Conservation (phyloP, 2,888 invertebrate genomes). For the Meteorus cinctellus region DNA sequence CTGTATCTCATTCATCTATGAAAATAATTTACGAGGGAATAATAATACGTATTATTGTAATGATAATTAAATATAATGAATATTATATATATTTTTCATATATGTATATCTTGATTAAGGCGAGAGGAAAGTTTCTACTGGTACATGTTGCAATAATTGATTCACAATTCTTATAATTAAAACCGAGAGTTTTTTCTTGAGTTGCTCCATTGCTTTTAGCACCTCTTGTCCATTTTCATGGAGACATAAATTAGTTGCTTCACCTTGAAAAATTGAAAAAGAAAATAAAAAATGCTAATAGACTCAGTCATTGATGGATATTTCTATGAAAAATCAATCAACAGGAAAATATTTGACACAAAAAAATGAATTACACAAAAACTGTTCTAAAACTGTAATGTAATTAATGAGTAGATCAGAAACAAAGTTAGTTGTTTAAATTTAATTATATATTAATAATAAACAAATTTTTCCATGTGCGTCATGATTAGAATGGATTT, state of each 20-base stretch:
- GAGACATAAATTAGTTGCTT: slow-evolving; percentile 83
- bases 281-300: not conserved
- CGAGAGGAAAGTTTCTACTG: slow-evolving; percentile 77
- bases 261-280: slow-evolving; percentile 74
- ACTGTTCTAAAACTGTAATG: no score
- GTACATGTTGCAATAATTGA: slow-evolving; percentile 79
- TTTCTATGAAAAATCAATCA: slow-evolving; percentile 17
- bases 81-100: slow-evolving; percentile 9
- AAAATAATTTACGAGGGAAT: not conserved
- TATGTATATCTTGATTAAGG: slow-evolving; percentile 60
- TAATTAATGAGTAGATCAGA: no score
- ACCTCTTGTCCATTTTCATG: slow-evolving; percentile 82
- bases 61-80: slow-evolving; percentile 7
- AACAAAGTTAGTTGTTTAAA: no score
- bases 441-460: no score
- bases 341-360: slow-evolving; percentile 73
- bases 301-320: not conserved
- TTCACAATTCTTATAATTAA: slow-evolving; percentile 81
- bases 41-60: slow-evolving; percentile 11
- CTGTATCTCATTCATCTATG: not conserved
- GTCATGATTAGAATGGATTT: no score
- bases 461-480: no score
- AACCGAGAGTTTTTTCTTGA: slow-evolving; percentile 78
- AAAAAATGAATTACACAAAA: no score
- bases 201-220: slow-evolving; percentile 81